Conservation (phyloP, 2,888 invertebrate genomes). For the Brachypalpus laphriformis region DNA sequence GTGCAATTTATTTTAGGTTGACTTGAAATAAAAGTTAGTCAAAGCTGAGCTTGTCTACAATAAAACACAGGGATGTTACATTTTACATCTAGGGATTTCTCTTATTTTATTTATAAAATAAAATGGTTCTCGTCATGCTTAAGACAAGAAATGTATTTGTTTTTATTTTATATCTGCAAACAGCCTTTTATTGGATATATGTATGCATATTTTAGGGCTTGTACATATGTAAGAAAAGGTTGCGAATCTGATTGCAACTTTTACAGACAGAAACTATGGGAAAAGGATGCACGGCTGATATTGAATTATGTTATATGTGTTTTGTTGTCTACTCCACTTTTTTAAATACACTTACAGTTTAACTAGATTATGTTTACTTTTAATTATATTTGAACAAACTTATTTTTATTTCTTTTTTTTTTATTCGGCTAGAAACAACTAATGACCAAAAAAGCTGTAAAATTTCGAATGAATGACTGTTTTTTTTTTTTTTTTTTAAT, state of each 20-base stretch:
- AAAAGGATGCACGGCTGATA: background rate
- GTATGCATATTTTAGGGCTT: too few species aligned
- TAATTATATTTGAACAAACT: conserved; percentile 63
- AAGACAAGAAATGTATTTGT: conserved; percentile 33
- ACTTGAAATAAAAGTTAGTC: too few species aligned
- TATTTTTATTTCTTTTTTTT: conserved; percentile 44
- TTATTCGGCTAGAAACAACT: conserved; percentile 50
- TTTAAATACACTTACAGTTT: conserved; percentile 39
- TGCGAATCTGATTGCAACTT: background rate
- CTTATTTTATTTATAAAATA: conserved; percentile 73
- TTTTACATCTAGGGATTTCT: conserved; percentile 62
- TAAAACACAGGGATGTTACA: conserved; percentile 38
- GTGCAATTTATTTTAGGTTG: too few species aligned
- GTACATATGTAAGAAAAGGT: background rate
- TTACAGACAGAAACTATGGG: conserved; percentile 5
- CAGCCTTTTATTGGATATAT: conserved; percentile 35
- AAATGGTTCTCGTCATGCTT: conserved; percentile 44
- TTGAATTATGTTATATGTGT: conserved; percentile 3
- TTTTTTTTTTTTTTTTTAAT: conserved; percentile 17
- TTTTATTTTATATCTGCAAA: conserved; percentile 22
- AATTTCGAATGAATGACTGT: conserved; percentile 6
- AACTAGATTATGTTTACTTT: conserved; percentile 53
- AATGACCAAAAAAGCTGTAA: conserved; percentile 12
- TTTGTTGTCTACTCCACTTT: background rate
- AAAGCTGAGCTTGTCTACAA: background rate